Base-by-base conservation (phyloP, 1,140 invertebrate species). In the Drosophila bocki region DNA sequence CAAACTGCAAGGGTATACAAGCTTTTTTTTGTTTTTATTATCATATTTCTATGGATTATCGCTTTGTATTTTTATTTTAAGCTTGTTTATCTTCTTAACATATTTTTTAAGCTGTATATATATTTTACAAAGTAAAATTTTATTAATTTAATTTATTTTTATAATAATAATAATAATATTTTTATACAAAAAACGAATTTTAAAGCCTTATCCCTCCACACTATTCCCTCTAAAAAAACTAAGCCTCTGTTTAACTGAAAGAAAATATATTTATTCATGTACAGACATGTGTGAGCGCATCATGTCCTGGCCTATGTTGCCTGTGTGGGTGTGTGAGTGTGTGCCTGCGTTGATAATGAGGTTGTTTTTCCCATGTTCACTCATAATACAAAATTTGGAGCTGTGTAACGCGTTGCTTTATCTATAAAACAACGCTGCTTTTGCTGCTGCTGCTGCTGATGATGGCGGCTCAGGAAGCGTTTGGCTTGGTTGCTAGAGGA, bases 341-440 rank as follows among this genome's bases (percentile, higher is more conserved):
- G 37, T 60, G 64, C 45, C 57, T 41, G 56, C 48, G 56, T 61
- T 77, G 63, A 74, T 77, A 77, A 78, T 77, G 75, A 69, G 75
- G 63, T 69, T 78, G 74, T 78, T 77, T 72, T 77, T 78, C 63
- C 63, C 75, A 78, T 78, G 75, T 77, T 78, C 65, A 78, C 74
- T 69, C 72, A 77, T 77, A 78, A 78, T 76, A 78, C 75, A 29
- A 60, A 67, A 61, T 64, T 76, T 48, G 47, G 56, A 77, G 74
- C 64, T 69, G 50, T 78, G 50, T 71, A 50, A 67, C 62, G 71
- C 62, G 47, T 48, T 32, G 72, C 50, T 78, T 78, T 78, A 77
- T 78, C 72, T 77, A 78, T 78, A 77, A 76, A 78, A 77, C 75
- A 67, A 68, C 48, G 35, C 64, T 50, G 5, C 11, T 17, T n/a